These are phyloP conservation scores for Drosophila nebulosa DNA, from an alignment of 1,140 invertebrate species.

Conservation along the genomic window DNA sequence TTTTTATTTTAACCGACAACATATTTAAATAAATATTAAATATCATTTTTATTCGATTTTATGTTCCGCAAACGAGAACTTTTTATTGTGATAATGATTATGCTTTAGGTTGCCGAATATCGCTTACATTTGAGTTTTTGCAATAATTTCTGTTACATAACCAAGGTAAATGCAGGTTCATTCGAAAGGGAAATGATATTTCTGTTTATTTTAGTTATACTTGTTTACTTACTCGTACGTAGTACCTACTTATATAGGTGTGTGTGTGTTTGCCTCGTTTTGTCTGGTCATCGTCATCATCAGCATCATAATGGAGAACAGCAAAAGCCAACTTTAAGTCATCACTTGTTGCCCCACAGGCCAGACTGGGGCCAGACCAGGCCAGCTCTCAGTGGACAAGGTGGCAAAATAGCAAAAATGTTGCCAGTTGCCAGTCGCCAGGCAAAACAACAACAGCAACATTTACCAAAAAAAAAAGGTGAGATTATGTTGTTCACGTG, in stretches of 20 bases:
- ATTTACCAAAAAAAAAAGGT: background rate
- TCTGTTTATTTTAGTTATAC: background rate
- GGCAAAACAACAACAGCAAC: slow-evolving; percentile 10
- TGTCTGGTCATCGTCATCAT: background rate
- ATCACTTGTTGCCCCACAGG: slow-evolving; percentile 48
- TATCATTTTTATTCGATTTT: no score
- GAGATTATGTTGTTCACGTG: slow-evolving; percentile 52
- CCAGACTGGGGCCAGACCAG: slow-evolving; percentile 1
- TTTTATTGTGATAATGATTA: no score
- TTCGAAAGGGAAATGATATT: background rate
- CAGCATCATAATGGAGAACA: background rate
- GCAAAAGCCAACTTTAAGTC: background rate
- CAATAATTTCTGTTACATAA: background rate
- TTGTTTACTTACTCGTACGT: background rate
- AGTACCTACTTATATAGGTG: background rate
- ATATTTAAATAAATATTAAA: no score
- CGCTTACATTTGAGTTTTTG: background rate
- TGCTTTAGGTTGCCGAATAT: no score
- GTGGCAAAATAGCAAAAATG: slow-evolving; percentile 22
- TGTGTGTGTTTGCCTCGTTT: background rate
- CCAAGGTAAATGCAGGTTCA: background rate
- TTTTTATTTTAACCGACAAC: no score
- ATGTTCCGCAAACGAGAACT: no score
- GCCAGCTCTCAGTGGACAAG: slow-evolving; percentile 7
- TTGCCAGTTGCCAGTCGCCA: slow-evolving; percentile 30